These are phyloP conservation scores for Cydia fagiglandana DNA, from an alignment of 1,140 invertebrate species.

Conservation along the genomic window DNA sequence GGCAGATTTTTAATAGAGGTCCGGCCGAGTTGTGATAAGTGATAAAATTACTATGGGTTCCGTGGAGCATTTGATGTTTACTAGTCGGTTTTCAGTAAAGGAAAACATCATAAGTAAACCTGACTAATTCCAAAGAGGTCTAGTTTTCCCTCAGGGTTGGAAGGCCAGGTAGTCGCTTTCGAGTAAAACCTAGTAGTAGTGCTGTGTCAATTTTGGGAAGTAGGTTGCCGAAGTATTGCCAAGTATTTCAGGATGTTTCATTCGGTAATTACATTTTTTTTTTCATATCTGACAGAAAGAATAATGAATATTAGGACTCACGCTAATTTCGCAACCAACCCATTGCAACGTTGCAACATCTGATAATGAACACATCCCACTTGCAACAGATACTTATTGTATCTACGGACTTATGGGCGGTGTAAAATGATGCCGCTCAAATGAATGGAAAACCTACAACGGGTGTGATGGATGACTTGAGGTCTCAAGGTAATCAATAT, in stretches of 20 bases:
- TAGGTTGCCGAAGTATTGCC: no score
- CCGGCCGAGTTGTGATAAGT: neutral
- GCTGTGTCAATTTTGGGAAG: no score
- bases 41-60: neutral
- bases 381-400: slow-evolving; percentile 33
- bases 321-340: slow-evolving; percentile 26
- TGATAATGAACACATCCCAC: slow-evolving; percentile 39
- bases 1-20: neutral
- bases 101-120: no score
- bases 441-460: slow-evolving; percentile 39
- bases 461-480: slow-evolving; percentile 35
- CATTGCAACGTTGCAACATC: slow-evolving; percentile 31
- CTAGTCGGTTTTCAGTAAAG: no score
- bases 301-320: slow-evolving; percentile 21
- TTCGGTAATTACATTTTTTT: no score
- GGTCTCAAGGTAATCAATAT: slow-evolving; percentile 23
- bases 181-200: no score
- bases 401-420: slow-evolving; percentile 35
- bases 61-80: no score
- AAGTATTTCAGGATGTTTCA: no score
- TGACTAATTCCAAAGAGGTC: no score
- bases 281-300: neutral
- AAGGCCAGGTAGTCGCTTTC: no score
- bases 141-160: no score
- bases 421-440: slow-evolving; percentile 34